phyloP scores from a whole-genome alignment of 2,888 invertebrate genomes.

The Spodoptera littoralis region DNA sequence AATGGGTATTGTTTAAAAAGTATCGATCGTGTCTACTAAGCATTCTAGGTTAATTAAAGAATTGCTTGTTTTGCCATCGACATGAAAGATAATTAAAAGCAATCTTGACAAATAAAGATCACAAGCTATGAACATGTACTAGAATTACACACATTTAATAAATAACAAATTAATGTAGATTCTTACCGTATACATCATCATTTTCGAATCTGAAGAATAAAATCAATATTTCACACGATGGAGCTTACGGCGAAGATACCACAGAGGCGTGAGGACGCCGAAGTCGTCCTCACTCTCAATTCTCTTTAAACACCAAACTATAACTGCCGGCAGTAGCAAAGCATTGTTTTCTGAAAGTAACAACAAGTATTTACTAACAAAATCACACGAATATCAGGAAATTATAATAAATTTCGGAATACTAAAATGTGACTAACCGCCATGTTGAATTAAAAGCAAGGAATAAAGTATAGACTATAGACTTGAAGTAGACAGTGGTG shows the following conservation, averaged over 20 bases:
- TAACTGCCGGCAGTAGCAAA: slow-evolving; percentile 15
- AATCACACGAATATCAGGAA: slow-evolving; percentile 12
- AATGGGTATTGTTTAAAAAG: too few relatives aligned
- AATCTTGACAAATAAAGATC: background rate
- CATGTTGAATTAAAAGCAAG: slow-evolving; percentile 64
- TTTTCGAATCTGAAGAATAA: slow-evolving; percentile 62
- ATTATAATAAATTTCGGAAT: slow-evolving; percentile 13
- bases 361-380: slow-evolving; percentile 12
- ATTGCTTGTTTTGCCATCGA: too few relatives aligned
- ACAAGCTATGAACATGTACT: slow-evolving; percentile 4
- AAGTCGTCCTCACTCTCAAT: slow-evolving; percentile 31
- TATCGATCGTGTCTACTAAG: too few relatives aligned
- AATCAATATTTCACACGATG: slow-evolving; percentile 72
- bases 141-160: background rate
- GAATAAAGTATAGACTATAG: slow-evolving; percentile 4
- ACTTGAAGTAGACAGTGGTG: too few relatives aligned
- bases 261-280: slow-evolving; percentile 68
- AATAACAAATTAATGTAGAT: slow-evolving; percentile 2
- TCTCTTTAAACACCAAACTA: slow-evolving; percentile 28
- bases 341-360: slow-evolving; percentile 42
- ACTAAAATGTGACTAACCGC: slow-evolving; percentile 70
- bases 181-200: slow-evolving; percentile 87
- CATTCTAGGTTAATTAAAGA: too few relatives aligned
- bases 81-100: too few relatives aligned
- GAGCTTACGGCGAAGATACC: slow-evolving; percentile 60